phyloP scores from a whole-genome alignment of 2,888 invertebrate species.

The Brassicogethes aeneus region DNA sequence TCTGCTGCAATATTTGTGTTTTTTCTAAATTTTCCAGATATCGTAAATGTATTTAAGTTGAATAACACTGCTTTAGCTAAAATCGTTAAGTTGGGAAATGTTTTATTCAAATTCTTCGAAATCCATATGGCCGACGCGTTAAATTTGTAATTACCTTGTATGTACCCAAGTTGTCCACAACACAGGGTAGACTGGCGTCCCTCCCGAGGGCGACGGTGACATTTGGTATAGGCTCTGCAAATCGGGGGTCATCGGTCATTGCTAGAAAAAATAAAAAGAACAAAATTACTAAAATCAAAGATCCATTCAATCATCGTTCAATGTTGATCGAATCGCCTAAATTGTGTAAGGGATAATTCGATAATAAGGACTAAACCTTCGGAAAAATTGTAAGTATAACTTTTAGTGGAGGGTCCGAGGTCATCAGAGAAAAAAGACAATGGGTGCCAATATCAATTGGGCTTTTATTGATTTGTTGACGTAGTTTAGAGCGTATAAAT shows the following conservation, averaged over 20 bases:
- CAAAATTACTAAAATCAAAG: slow-evolving; percentile 1
- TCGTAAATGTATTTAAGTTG: too few relatives aligned
- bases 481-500: too few relatives aligned
- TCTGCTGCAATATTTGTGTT: too few relatives aligned
- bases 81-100: too few relatives aligned
- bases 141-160: slow-evolving; percentile 81
- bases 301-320: not conserved
- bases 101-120: too few relatives aligned
- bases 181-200: slow-evolving; percentile 83
- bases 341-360: not conserved
- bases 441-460: too few relatives aligned
- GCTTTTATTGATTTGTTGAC: too few relatives aligned
- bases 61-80: too few relatives aligned
- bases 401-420: too few relatives aligned
- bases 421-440: too few relatives aligned
- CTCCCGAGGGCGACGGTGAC: slow-evolving; percentile 85
- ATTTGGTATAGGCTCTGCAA: slow-evolving; percentile 85
- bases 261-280: slow-evolving; percentile 49
- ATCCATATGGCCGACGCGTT: too few relatives aligned
- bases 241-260: slow-evolving; percentile 77
- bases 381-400: not conserved
- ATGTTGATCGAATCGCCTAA: not conserved
- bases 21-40: too few relatives aligned
- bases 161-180: slow-evolving; percentile 80
- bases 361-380: not conserved